phyloP scores from a whole-genome alignment of 2,888 invertebrate genomes.

The Apantesis nais region DNA sequence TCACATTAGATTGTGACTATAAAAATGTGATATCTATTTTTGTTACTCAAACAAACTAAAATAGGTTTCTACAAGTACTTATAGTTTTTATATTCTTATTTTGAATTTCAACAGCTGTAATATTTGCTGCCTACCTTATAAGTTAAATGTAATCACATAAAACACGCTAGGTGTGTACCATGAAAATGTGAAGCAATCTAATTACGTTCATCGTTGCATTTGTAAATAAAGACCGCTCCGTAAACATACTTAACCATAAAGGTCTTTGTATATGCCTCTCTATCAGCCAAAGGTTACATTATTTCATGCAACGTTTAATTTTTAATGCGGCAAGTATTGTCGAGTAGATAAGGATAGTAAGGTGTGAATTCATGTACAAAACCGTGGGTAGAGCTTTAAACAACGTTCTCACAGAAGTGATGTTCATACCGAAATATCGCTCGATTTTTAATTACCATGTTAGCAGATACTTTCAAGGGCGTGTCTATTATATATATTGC shows the following conservation, averaged over 20 bases:
- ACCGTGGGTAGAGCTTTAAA: slow-evolving; percentile 15
- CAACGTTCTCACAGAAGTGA: slow-evolving; percentile 51
- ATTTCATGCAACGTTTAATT: slow-evolving; percentile 17
- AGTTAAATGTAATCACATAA: slow-evolving; percentile 4
- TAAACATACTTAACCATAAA: slow-evolving; percentile 27
- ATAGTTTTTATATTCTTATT: not conserved
- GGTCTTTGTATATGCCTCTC: slow-evolving; percentile 23
- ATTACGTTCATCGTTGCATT: slow-evolving; percentile 41
- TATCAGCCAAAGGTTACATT: slow-evolving; percentile 42
- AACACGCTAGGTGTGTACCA: slow-evolving; percentile 16
- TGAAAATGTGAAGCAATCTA: slow-evolving; percentile 42
- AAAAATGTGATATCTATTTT: too few relatives aligned
- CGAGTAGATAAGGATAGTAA: slow-evolving; percentile 9
- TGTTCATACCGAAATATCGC: slow-evolving; percentile 52
- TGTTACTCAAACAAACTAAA: too few relatives aligned
- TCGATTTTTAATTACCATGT: slow-evolving; percentile 53
- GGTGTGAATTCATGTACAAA: slow-evolving; percentile 16
- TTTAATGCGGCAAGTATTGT: slow-evolving; percentile 18
- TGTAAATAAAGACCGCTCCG: slow-evolving; percentile 32
- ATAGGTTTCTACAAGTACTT: slow-evolving; percentile 12
- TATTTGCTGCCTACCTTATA: slow-evolving; percentile 6
- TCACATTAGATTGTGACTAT: too few relatives aligned
- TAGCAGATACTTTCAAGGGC: slow-evolving; percentile 58
- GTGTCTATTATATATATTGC: slow-evolving; percentile 47
- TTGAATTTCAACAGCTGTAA: not conserved